These are phyloP conservation scores for Drosophila pachea DNA, from an alignment of 1,140 invertebrate species.

Conservation along the genomic window DNA sequence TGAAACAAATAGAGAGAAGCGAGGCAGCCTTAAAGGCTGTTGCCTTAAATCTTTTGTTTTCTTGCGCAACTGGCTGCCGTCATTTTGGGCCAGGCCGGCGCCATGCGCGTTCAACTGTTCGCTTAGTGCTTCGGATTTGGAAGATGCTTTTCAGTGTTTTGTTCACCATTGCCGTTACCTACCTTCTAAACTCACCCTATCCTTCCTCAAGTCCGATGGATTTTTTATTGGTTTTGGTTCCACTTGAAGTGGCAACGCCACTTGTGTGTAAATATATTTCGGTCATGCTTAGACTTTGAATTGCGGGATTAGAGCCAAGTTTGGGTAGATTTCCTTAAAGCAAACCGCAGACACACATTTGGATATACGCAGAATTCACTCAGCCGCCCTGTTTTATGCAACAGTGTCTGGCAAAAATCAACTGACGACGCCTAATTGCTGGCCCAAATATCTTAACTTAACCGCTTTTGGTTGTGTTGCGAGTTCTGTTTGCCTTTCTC, in stretches of 20 bases:
- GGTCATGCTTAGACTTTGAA: constrained; percentile 19
- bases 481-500: constrained; percentile 9
- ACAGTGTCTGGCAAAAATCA: constrained; percentile 57
- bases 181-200: not conserved
- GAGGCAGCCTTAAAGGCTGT: constrained; percentile 27
- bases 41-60: constrained; percentile 11
- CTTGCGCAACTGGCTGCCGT: constrained; percentile 4
- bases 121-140: constrained; percentile 11
- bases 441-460: constrained; percentile 20
- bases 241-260: constrained; percentile 10
- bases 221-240: constrained; percentile 22
- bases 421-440: constrained; percentile 15
- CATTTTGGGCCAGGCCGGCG: constrained; percentile 2
- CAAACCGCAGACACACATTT: not conserved
- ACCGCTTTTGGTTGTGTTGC: constrained; percentile 12
- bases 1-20: constrained; percentile 6
- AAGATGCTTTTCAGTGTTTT: too few species aligned
- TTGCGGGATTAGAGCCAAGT: constrained; percentile 42
- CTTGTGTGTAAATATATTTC: constrained; percentile 17
- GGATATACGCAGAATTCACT: constrained; percentile 2
- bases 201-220: constrained; percentile 6
- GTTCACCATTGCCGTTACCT: too few species aligned
- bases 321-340: constrained; percentile 32
- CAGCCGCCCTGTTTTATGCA: constrained; percentile 26
- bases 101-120: constrained; percentile 27